Evolutionary conservation across 1,140 invertebrate genomes (phyloP).

Genomic region (Anagrus nilaparvatae): DNA sequence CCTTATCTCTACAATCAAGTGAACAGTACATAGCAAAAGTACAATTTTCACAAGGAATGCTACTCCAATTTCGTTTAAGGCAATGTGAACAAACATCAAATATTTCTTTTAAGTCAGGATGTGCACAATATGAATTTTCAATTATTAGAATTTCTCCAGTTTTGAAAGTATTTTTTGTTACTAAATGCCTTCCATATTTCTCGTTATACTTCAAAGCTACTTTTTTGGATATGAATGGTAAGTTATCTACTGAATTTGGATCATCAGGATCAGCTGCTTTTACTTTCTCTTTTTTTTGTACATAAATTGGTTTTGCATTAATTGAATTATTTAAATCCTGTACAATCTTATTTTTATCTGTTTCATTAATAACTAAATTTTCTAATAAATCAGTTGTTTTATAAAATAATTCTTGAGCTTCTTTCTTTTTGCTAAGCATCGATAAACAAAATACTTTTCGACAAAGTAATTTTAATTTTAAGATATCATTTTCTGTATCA

Average conservation of each 20-base stretch:
- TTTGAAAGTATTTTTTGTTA: conserved; percentile 51
- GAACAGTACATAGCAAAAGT: conserved; percentile 61
- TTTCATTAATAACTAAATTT: too few relatives aligned
- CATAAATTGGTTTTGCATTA: too few relatives aligned
- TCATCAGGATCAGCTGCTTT: too few relatives aligned
- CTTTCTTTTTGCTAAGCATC: conserved; percentile 3
- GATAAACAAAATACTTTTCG: conserved; percentile 20
- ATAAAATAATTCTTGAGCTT: too few relatives aligned
- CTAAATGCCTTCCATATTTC: conserved; percentile 53
- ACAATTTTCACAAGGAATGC: conserved; percentile 56
- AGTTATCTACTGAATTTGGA: too few relatives aligned
- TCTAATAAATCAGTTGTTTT: too few relatives aligned
- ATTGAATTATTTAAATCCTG: too few relatives aligned
- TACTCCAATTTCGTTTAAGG: conserved; percentile 47
- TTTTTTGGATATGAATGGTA: too few relatives aligned
- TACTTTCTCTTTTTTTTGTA: too few relatives aligned
- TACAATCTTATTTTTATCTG: too few relatives aligned
- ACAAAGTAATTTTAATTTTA: conserved; percentile 22
- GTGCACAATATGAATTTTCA: conserved; percentile 64
- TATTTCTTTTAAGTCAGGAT: conserved; percentile 50
- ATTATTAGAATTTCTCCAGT: conserved; percentile 71
- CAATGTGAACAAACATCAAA: conserved; percentile 66
- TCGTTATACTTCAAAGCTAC: conserved; percentile 46
- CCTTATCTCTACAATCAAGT: conserved; percentile 49
- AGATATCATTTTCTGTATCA: conserved; percentile 23